Evolutionary conservation across 2,113 vertebrate species (phyloP).

Genomic region (Varanus salvator): DNA sequence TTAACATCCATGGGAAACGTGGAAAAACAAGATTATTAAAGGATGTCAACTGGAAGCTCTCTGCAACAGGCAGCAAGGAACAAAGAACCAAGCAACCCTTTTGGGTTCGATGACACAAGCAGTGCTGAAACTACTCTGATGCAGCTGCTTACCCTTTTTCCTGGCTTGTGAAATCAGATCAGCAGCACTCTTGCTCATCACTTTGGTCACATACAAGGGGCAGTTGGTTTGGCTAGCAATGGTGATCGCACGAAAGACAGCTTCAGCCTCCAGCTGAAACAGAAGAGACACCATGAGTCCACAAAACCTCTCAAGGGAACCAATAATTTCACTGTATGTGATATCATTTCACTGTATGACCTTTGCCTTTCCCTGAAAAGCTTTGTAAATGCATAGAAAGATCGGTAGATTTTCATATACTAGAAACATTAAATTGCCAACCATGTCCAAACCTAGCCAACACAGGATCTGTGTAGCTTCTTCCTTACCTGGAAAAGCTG

Average conservation of each 20-base stretch:
- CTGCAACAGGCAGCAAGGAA: not conserved
- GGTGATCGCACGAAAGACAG: constrained; percentile 95
- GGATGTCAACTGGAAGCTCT: fast-evolving
- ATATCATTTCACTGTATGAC: not conserved
- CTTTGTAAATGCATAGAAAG: not conserved
- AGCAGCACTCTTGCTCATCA: constrained; percentile 98
- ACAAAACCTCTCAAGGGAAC: not conserved
- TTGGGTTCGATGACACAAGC: not conserved
- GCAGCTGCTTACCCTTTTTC: constrained; percentile 87
- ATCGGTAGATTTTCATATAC: not conserved
- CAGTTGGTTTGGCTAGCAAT: constrained; percentile 99
- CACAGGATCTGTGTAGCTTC: not conserved
- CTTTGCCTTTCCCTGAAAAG: not conserved
- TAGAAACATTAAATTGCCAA: not conserved
- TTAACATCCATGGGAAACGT: not conserved
- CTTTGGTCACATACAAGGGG: constrained; percentile 94
- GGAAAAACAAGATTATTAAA: not conserved
- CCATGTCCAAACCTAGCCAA: not conserved
- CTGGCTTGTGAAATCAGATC: constrained; percentile 98
- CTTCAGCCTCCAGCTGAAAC: constrained; percentile 94
- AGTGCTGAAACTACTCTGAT: not conserved
- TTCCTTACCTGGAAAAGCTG: not conserved
- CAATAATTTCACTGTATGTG: not conserved
- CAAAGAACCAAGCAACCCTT: fast-evolving
- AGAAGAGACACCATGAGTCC: not conserved